Evolutionary conservation across 2,113 vertebrate genomes (phyloP).

Genomic region (Eptesicus fuscus): DNA sequence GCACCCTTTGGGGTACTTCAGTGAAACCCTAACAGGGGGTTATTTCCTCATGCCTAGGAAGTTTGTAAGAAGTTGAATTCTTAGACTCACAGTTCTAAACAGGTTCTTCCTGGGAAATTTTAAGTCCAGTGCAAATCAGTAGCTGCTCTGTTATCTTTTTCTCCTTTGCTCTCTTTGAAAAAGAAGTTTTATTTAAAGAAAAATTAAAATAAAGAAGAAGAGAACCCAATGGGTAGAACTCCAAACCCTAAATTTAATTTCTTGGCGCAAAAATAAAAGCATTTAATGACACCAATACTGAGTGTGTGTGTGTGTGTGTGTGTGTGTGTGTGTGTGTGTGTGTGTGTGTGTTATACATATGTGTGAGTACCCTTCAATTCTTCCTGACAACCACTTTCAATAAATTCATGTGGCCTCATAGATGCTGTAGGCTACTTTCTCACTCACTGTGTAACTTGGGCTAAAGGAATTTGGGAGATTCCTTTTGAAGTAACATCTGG

Average conservation of each 20-base stretch:
- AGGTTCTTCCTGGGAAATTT: slow-evolving; percentile 23
- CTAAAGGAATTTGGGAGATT: slow-evolving; percentile 22
- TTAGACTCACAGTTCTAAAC: background rate
- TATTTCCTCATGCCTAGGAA: background rate
- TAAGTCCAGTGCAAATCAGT: slow-evolving; percentile 59
- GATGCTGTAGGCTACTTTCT: background rate
- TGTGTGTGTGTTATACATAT: background rate
- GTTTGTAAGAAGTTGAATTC: background rate
- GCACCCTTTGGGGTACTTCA: background rate
- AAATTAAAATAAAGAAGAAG: slow-evolving; percentile 32
- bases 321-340: background rate
- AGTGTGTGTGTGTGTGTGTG: background rate
- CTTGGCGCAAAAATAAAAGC: slow-evolving; percentile 55
- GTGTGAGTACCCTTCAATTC: background rate
- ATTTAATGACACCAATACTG: slow-evolving; percentile 55
- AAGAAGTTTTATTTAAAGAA: slow-evolving; percentile 69
- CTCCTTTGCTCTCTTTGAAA: slow-evolving; percentile 11
- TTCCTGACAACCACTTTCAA: slow-evolving; percentile 14
- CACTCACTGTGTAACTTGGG: background rate
- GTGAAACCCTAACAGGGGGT: background rate
- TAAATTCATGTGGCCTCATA: slow-evolving; percentile 1
- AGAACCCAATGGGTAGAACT: slow-evolving; percentile 58
- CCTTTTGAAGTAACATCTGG: slow-evolving; percentile 44
- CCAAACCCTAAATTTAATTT: slow-evolving; percentile 70
- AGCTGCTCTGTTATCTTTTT: slow-evolving; percentile 31